Base-by-base conservation (phyloP, 2,113 vertebrate species). In the Kryptolebias marmoratus region DNA sequence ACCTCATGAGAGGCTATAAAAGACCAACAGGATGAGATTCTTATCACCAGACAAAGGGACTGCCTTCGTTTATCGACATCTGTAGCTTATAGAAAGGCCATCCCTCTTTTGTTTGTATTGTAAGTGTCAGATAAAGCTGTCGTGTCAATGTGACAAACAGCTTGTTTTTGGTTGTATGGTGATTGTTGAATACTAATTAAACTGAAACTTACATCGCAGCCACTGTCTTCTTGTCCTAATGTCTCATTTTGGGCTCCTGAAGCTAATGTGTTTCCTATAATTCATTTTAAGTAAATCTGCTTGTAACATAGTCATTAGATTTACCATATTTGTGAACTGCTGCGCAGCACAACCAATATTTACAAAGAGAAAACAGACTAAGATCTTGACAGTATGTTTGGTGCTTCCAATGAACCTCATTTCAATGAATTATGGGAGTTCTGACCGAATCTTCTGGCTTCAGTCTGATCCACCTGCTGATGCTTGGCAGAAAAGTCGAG, bases 21-120 rank as follows among this genome's bases (percentile, higher is more conserved):
- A 83, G 64, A 83, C 66, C n/a, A 77, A 77, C 61, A 81, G 64
- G 53, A 82, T 75, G 75, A 83, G 79, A 87, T 83, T 68, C 61
- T 77, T 79, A 86, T 79, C 64, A 71, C 50, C 47, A 62, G 44
- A 75, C 70, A 59, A 54, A 39, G n/a, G n/a, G 62, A 52, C 31
- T 10, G 27, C 47, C 68, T 76, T 58, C 57, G 64, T 85, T 73
- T 73, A 50, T 65, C 31, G 14, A 74, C 69, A 70, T 78, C 48
- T 36, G 68, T n/a, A 59, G 61, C 49, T 13, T 50, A 54, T 49
- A 39, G 64, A 76, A 64, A 71, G 44, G 44, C 63, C 36, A 59
- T 45, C 11, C 50, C 32, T 67, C 57, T 14, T 68, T 69, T 71
- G 45, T 2, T 27, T 16, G 49, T 54, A 31, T 39, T 4, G 2